Evolutionary conservation across 2,113 vertebrate genomes (phyloP).

Genomic region (Perccottus glenii): DNA sequence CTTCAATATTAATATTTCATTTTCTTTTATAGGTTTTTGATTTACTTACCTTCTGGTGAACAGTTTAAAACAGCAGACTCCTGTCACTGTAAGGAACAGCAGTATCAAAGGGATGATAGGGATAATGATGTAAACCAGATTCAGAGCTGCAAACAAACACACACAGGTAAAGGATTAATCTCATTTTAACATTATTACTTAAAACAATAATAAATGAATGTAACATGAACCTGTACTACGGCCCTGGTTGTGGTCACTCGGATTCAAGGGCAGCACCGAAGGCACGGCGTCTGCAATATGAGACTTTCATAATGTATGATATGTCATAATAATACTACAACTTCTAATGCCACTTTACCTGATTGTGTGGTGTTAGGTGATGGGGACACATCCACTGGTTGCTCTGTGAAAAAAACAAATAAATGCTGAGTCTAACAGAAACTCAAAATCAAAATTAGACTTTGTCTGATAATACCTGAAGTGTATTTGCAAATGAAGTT

Average conservation of each 20-base stretch:
- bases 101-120: conserved; percentile 86
- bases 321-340: no score
- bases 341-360: conserved; percentile 40
- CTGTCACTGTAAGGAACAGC: conserved; percentile 78
- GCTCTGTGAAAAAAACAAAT: conserved; percentile 42
- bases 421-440: no score
- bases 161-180: conserved; percentile 5
- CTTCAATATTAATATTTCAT: background rate
- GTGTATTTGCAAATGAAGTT: conserved; percentile 99
- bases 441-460: no score
- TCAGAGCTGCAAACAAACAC: conserved; percentile 70
- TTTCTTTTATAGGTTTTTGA: background rate
- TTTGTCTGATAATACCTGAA: conserved; percentile 74
- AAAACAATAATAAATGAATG: no score
- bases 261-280: conserved; percentile 59
- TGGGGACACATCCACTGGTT: conserved; percentile 19
- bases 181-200: no score
- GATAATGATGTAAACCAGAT: conserved; percentile 86
- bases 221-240: conserved; percentile 74
- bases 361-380: conserved; percentile 57
- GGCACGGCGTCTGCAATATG: conserved; percentile 57
- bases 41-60: conserved; percentile 75
- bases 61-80: conserved; percentile 86
- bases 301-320: background rate
- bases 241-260: conserved; percentile 67